A percentile compares a stretch with the other conserved stretches of the same genome.
phyloP scores from a whole-genome alignment of 2,888 invertebrate genomes.

The Phortica okadai region DNA sequence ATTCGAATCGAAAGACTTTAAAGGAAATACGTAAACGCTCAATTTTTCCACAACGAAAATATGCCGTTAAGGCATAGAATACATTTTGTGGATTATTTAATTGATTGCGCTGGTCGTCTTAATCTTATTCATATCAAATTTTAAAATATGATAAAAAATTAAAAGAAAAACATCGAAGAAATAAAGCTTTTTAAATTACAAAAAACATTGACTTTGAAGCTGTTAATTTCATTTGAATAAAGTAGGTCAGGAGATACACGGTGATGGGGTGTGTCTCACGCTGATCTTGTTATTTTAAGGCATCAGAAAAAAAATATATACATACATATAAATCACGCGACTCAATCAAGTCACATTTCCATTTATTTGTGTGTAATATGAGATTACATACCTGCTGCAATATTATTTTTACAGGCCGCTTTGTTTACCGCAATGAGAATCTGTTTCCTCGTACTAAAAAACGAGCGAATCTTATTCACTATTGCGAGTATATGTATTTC shows the following conservation, averaged over 20 bases:
- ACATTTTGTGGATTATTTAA: too few relatives aligned
- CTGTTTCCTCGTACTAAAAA: background rate
- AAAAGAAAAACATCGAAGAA: too few relatives aligned
- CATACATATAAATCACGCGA: background rate
- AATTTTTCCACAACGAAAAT: conserved; percentile 90
- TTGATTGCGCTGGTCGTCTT: too few relatives aligned
- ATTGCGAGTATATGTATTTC: too few relatives aligned
- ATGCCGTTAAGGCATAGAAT: conserved; percentile 92
- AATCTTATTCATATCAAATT: too few relatives aligned
- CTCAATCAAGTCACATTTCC: conserved; percentile 13
- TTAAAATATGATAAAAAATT: too few relatives aligned
- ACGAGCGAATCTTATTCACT: too few relatives aligned
- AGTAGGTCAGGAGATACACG: background rate
- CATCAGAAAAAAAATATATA: background rate
- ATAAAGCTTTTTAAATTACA: too few relatives aligned
- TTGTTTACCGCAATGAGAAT: background rate
- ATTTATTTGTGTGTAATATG: conserved; percentile 21
- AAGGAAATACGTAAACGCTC: conserved; percentile 91
- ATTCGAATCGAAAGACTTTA: conserved; percentile 86
- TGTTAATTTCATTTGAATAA: too few relatives aligned
- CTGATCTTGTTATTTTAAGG: background rate
- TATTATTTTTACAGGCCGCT: too few relatives aligned
- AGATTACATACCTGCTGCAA: background rate
- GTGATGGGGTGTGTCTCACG: background rate
- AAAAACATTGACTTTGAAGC: too few relatives aligned